A percentile compares a stretch with the other conserved stretches of the same genome.
Conservation (phyloP, 2,888 invertebrate species). For the Ormyrus labotus region DNA sequence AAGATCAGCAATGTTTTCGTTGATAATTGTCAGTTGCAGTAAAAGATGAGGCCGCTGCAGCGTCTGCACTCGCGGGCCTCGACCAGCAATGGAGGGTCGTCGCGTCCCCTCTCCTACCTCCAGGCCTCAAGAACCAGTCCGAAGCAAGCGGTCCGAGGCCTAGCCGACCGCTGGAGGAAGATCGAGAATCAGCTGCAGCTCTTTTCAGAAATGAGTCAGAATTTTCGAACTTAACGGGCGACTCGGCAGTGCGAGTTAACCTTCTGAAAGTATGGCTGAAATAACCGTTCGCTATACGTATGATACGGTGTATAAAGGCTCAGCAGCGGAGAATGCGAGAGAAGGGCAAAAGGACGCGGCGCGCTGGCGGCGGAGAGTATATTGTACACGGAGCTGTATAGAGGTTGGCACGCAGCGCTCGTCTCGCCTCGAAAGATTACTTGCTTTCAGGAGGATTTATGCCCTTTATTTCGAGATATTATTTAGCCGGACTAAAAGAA, state of each 20-base stretch:
- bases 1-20: too few relatives aligned
- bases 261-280: too few relatives aligned
- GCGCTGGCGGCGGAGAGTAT: background rate
- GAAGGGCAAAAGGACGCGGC: background rate
- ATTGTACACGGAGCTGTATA: too few relatives aligned
- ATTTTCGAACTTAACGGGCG: too few relatives aligned
- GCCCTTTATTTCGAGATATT: constrained; percentile 53
- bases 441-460: constrained; percentile 46
- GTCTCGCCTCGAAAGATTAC: constrained; percentile 51
- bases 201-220: too few relatives aligned
- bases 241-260: too few relatives aligned
- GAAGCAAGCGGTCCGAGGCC: background rate
- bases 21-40: too few relatives aligned
- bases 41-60: too few relatives aligned
- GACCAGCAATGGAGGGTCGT: constrained; percentile 15
- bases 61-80: background rate
- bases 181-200: background rate
- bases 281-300: background rate
- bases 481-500: constrained; percentile 43
- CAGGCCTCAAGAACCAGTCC: constrained; percentile 10
- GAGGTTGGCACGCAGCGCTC: constrained; percentile 17
- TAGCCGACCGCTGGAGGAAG: background rate
- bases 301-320: too few relatives aligned
- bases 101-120: background rate
- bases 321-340: background rate